Conservation (phyloP, 92 coral and sea anemone genomes). For the Epizoanthus rinbou region DNA sequence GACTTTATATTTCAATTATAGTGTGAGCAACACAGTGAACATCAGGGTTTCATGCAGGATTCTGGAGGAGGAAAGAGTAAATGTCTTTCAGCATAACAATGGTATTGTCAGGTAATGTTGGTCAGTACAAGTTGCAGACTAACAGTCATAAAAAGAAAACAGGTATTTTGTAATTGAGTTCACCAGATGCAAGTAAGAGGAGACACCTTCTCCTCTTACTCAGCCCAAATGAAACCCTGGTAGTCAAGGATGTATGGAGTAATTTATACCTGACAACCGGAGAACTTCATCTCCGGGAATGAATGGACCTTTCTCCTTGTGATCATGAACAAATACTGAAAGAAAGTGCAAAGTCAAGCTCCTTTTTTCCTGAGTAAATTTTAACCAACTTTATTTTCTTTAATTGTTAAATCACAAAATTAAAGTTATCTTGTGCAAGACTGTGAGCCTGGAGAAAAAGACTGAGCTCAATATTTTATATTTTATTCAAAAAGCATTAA, state of each 20-base stretch:
- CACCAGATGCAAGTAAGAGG: conserved; percentile 1
- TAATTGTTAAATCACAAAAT: not conserved
- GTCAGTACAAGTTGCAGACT: not conserved
- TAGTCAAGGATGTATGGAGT: conserved; percentile 39
- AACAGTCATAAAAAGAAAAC: not conserved
- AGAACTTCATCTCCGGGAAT: conserved; percentile 46
- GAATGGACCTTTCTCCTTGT: conserved; percentile 47
- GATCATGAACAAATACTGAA: conserved; percentile 46
- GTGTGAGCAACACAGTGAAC: not conserved
- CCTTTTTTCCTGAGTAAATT: conserved; percentile 22
- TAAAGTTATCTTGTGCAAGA: not conserved
- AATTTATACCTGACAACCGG: conserved; percentile 46
- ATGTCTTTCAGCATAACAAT: too few relatives aligned
- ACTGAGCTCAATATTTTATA: not conserved
- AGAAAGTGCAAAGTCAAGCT: conserved; percentile 43
- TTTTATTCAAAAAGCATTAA: not conserved
- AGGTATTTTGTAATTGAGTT: not conserved
- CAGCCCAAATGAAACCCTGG: conserved; percentile 37
- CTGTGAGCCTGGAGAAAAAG: not conserved
- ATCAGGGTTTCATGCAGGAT: conserved; percentile 45
- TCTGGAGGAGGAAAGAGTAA: not conserved
- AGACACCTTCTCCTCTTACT: not conserved
- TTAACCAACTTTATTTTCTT: not conserved
- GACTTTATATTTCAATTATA: not conserved
- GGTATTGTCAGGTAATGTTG: not conserved